phyloP scores from a whole-genome alignment of 1,140 invertebrate species.

The Lepidotrigona ventralis region DNA sequence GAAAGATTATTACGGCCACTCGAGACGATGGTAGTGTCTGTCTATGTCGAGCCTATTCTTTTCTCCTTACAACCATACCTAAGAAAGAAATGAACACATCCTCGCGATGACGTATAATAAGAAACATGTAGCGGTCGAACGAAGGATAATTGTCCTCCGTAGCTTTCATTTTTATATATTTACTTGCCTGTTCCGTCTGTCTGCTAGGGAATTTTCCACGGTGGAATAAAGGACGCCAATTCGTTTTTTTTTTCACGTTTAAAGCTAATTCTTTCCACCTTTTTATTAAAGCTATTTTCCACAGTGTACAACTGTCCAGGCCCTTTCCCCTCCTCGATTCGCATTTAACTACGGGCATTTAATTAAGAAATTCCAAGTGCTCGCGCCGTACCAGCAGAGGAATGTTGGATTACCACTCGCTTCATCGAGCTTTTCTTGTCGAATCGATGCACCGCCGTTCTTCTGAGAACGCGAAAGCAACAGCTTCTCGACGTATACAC shows the following conservation, averaged over 20 bases:
- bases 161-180: not conserved
- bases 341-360: constrained; percentile 29
- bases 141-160: not conserved
- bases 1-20: not conserved
- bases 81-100: not conserved
- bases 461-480: not conserved
- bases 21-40: not conserved
- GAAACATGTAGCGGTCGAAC: not conserved
- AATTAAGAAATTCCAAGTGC: constrained; percentile 59
- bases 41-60: not conserved
- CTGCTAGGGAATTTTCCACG: too few relatives aligned
- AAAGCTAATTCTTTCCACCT: not conserved
- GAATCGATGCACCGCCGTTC: not conserved
- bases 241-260: too few relatives aligned
- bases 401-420: constrained; percentile 42
- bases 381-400: not conserved
- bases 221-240: not conserved
- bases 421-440: not conserved
- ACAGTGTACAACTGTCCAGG: not conserved
- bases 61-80: not conserved
- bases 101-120: not conserved
- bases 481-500: not conserved
- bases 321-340: not conserved
- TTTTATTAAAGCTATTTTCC: not conserved
- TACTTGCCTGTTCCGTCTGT: not conserved